These are phyloP conservation scores for Eufriesea mexicana DNA, from an alignment of 1,140 invertebrate species.

Conservation along the genomic window DNA sequence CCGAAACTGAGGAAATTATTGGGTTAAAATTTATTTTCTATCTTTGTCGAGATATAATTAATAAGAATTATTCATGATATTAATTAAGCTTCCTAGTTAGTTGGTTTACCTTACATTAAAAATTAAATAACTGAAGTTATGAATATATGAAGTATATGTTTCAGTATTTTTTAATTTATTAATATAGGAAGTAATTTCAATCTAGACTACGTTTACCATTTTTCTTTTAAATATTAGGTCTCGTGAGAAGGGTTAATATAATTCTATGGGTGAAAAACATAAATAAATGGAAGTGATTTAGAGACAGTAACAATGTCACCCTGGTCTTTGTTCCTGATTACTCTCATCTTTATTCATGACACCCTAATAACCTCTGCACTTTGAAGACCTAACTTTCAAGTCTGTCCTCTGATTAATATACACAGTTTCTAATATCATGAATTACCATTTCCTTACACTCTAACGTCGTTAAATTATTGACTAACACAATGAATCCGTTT, in stretches of 20 bases:
- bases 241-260: neutral
- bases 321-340: neutral
- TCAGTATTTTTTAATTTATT: too few species aligned
- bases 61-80: too few species aligned
- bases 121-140: too few species aligned
- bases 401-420: neutral
- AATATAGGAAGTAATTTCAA: too few species aligned
- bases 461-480: neutral
- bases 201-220: too few species aligned
- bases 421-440: neutral
- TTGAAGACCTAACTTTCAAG: neutral
- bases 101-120: too few species aligned
- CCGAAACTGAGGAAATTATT: too few species aligned
- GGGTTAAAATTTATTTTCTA: too few species aligned
- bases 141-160: too few species aligned
- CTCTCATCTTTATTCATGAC: slow-evolving; percentile 1
- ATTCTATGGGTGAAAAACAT: neutral
- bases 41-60: too few species aligned
- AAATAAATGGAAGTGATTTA: neutral
- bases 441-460: neutral
- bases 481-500: neutral
- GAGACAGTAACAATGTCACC: neutral
- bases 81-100: too few species aligned
- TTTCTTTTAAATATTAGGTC: too few species aligned
- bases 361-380: neutral